Percentiles rank a stretch among this genome's conserved stretches.
Conservation (phyloP, 2,113 vertebrate species). For the Gymnorhina tibicen region DNA sequence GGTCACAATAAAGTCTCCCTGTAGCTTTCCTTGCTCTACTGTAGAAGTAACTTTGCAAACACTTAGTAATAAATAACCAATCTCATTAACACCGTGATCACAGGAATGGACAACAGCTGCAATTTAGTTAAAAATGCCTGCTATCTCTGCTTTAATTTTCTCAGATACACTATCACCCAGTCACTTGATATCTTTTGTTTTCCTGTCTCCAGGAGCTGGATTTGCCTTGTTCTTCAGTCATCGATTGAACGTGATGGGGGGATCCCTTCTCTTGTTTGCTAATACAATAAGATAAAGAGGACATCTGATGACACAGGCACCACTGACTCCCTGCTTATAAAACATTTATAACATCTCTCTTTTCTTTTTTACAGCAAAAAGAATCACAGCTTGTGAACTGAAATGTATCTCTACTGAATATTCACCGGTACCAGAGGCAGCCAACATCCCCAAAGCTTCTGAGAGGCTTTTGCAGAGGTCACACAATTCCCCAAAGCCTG, state of each 20-base stretch:
- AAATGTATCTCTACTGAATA: neutral
- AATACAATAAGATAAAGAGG: neutral
- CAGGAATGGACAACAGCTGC: neutral
- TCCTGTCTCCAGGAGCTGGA: neutral
- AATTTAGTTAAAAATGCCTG: conserved; percentile 17
- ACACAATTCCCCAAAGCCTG: neutral
- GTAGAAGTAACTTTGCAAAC: neutral
- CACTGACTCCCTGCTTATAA: neutral
- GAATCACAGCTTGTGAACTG: neutral
- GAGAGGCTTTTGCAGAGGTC: neutral
- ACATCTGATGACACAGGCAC: neutral
- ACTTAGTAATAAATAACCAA: neutral
- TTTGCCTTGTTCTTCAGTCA: conserved; percentile 46
- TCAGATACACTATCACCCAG: neutral
- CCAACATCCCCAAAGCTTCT: neutral
- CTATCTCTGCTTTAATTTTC: neutral
- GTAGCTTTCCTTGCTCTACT: neutral
- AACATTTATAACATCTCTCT: conserved; percentile 1
- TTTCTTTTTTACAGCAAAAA: neutral
- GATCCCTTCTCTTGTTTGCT: neutral
- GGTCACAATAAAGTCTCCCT: neutral
- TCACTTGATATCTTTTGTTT: conserved; percentile 22
- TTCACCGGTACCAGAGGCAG: neutral
- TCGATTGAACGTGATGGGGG: neutral
- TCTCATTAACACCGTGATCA: neutral